Evolutionary conservation across 2,797 vertebrate species (phyloP).

Genomic region (Sebastes aleutianus): DNA sequence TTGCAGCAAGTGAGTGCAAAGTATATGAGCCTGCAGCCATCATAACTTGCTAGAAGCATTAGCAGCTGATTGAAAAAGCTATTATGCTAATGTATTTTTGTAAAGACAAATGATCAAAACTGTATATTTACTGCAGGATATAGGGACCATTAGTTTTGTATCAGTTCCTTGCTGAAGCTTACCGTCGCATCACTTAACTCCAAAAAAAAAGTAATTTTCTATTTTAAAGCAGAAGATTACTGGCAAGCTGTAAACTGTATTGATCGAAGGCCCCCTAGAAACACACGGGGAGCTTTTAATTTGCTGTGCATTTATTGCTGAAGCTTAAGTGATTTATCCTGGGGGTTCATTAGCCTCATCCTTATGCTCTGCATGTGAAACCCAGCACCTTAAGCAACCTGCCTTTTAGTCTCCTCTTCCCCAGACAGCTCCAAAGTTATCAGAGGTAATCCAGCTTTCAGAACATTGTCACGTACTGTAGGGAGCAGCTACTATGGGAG

Average conservation of each 20-base stretch:
- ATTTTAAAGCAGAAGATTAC: conserved; percentile 60
- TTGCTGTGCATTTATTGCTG: conserved; percentile 71
- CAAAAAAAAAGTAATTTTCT: conserved; percentile 31
- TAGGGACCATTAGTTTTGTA: conserved; percentile 20
- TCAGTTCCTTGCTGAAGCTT: neutral
- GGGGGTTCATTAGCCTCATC: conserved; percentile 68
- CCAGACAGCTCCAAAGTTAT: conserved; percentile 44
- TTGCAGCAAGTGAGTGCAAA: neutral
- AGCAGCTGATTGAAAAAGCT: conserved; percentile 28
- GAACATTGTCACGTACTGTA: conserved; percentile 16
- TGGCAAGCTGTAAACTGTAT: conserved; percentile 67
- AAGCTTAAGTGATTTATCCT: conserved; percentile 71
- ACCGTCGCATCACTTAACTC: conserved; percentile 30
- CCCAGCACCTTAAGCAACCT: conserved; percentile 55
- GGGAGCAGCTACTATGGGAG: neutral
- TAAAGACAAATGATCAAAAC: conserved; percentile 21
- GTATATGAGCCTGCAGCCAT: conserved; percentile 6
- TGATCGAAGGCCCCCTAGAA: conserved; percentile 50
- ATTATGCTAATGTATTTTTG: conserved; percentile 40
- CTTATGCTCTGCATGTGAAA: conserved; percentile 51
- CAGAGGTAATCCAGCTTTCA: conserved; percentile 61
- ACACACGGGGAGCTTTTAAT: conserved; percentile 69
- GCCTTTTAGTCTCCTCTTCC: conserved; percentile 50
- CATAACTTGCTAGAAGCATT: conserved; percentile 15
- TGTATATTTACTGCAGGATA: conserved; percentile 21